Evolutionary conservation across 2,797 vertebrate genomes (phyloP).

Genomic region (Oceanodroma leucorhoa): DNA sequence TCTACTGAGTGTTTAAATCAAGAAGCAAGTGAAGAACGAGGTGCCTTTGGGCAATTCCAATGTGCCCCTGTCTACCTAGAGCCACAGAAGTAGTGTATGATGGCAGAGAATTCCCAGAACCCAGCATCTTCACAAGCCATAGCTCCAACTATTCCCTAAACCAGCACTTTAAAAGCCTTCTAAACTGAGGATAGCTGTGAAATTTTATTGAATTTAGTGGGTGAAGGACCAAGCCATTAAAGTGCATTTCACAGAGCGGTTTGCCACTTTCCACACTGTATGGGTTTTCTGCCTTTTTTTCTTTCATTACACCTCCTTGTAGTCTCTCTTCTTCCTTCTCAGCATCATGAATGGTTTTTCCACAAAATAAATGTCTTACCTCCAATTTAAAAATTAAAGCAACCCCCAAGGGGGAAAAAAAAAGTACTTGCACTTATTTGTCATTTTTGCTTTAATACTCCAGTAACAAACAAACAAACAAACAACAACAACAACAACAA

Average conservation of each 20-base stretch:
- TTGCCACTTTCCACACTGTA: not conserved
- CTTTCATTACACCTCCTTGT: not conserved
- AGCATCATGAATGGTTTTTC: not conserved
- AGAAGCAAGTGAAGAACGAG: not conserved
- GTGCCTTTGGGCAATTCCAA: not conserved
- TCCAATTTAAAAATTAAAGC: not conserved
- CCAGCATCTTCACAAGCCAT: not conserved
- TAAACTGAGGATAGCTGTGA: not conserved
- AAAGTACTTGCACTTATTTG: not conserved
- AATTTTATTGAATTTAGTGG: not conserved
- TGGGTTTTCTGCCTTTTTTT: not conserved
- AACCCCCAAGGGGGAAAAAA: fast-evolving
- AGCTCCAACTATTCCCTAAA: not conserved
- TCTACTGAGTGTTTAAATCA: not conserved
- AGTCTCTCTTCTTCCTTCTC: not conserved
- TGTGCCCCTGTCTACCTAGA: not conserved
- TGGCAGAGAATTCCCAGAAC: not conserved
- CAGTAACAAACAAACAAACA: not conserved
- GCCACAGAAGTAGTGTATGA: not conserved
- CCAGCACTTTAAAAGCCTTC: not conserved
- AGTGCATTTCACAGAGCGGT: not conserved
- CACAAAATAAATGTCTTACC: not conserved
- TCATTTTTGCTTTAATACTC: not conserved
- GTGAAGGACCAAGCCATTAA: not conserved
- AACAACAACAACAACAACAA: no score